Percentiles rank a stretch among this genome's conserved stretches.
Conservation (phyloP, 2,113 vertebrate species). For the Telmatochromis bifrenatus region DNA sequence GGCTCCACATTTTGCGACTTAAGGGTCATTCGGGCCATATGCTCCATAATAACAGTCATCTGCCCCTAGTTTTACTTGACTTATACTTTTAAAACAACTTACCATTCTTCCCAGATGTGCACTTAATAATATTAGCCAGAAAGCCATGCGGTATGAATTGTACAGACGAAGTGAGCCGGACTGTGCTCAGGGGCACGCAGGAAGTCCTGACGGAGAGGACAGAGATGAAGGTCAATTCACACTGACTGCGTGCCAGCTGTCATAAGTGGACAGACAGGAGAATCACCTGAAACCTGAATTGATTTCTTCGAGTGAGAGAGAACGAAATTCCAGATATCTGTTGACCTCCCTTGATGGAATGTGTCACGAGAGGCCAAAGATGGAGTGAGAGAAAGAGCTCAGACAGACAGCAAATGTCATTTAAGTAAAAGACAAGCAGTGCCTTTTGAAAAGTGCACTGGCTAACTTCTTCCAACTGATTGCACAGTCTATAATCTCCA, state of each 20-base stretch:
- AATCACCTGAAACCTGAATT: conserved; percentile 67
- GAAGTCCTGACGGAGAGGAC: conserved; percentile 30
- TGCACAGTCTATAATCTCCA: background rate
- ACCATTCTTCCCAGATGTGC: background rate
- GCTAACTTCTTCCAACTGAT: background rate
- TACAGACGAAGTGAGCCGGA: conserved; percentile 38
- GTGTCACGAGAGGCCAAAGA: conserved; percentile 34
- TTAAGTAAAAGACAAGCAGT: conserved; percentile 20
- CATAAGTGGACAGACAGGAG: conserved; percentile 47
- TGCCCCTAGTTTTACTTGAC: background rate
- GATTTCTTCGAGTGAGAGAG: conserved; percentile 55
- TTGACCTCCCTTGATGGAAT: conserved; percentile 63
- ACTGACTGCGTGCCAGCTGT: conserved; percentile 34
- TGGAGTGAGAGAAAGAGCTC: conserved; percentile 9
- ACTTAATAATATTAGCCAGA: background rate
- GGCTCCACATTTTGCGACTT: background rate
- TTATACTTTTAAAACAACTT: background rate
- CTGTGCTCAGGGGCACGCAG: conserved; percentile 2
- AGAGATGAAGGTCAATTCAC: conserved; percentile 56
- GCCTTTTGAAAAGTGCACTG: conserved; percentile 4
- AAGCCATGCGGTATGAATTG: background rate
- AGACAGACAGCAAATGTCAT: conserved; percentile 48
- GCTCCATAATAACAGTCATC: conserved; percentile 5
- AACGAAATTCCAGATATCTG: conserved; percentile 58
- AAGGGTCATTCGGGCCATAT: conserved; percentile 6